Conservation (phyloP, 2,113 vertebrate species). For the Synchiropus splendidus region DNA sequence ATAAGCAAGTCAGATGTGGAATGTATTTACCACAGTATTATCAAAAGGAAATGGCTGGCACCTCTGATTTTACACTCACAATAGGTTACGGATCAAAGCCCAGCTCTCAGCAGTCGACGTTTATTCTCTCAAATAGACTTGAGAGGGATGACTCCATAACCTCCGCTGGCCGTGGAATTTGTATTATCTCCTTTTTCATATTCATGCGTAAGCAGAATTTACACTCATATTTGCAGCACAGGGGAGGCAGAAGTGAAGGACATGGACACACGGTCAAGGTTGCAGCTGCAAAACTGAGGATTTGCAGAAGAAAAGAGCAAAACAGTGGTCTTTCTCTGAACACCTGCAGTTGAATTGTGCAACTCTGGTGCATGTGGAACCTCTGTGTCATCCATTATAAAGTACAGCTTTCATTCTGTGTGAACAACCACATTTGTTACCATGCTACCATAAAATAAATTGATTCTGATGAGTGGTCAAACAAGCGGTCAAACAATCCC, state of each 20-base stretch:
- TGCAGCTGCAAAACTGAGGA: constrained; percentile 6
- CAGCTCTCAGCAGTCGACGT: constrained; percentile 48
- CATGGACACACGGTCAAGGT: constrained; percentile 14
- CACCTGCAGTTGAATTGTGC: too few relatives aligned
- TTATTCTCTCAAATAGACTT: constrained; percentile 40
- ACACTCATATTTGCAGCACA: neutral
- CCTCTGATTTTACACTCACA: constrained; percentile 54
- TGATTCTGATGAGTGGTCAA: too few relatives aligned
- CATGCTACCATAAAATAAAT: too few relatives aligned
- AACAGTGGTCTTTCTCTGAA: neutral
- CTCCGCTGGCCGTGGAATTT: constrained; percentile 27
- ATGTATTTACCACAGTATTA: constrained; percentile 40
- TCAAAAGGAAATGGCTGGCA: constrained; percentile 39
- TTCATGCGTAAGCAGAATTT: constrained; percentile 30
- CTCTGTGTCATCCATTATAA: too few relatives aligned
- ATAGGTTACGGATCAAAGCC: constrained; percentile 54
- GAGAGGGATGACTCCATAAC: constrained; percentile 34
- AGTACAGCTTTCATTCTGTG: too few relatives aligned
- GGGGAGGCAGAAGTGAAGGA: too few relatives aligned
- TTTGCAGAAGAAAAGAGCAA: constrained; percentile 10
- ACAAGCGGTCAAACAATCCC: too few relatives aligned
- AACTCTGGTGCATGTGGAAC: too few relatives aligned
- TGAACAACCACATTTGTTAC: too few relatives aligned
- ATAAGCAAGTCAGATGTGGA: constrained; percentile 32
- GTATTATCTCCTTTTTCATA: constrained; percentile 5